Conservation (phyloP, 2,113 vertebrate species). For the Strigops habroptila region DNA sequence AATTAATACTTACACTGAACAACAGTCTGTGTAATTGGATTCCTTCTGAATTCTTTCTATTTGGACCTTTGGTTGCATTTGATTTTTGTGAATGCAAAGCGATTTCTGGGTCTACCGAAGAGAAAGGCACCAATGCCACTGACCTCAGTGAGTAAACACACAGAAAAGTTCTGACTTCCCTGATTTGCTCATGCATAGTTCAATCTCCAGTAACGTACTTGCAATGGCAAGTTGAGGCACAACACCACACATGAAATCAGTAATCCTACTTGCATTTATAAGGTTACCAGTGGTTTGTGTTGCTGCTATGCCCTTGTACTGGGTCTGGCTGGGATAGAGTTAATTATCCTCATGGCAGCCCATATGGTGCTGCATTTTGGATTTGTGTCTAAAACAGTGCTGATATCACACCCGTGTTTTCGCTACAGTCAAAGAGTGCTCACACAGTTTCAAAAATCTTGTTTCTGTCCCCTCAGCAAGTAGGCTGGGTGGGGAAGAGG, state of each 20-base stretch:
- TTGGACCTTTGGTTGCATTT: neutral
- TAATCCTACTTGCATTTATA: neutral
- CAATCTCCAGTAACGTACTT: neutral
- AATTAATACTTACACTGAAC: neutral
- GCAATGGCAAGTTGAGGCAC: neutral
- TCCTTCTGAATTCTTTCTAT: neutral
- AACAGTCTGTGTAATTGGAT: neutral
- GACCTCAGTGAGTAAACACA: neutral
- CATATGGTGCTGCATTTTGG: neutral
- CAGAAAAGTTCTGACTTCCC: neutral
- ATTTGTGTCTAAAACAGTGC: neutral
- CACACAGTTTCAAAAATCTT: neutral
- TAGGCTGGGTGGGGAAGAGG: neutral
- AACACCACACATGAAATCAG: neutral
- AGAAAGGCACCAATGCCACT: neutral
- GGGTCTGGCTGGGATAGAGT: neutral
- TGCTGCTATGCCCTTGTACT: neutral
- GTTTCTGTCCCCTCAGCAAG: neutral
- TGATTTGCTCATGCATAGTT: neutral
- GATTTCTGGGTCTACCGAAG: neutral
- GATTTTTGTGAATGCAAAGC: neutral
- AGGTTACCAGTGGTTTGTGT: neutral
- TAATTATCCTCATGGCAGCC: neutral
- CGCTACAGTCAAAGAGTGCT: neutral
- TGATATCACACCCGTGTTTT: neutral